Base-by-base conservation (phyloP, 2,113 vertebrate genomes). In the Eptatretus burgeri region DNA sequence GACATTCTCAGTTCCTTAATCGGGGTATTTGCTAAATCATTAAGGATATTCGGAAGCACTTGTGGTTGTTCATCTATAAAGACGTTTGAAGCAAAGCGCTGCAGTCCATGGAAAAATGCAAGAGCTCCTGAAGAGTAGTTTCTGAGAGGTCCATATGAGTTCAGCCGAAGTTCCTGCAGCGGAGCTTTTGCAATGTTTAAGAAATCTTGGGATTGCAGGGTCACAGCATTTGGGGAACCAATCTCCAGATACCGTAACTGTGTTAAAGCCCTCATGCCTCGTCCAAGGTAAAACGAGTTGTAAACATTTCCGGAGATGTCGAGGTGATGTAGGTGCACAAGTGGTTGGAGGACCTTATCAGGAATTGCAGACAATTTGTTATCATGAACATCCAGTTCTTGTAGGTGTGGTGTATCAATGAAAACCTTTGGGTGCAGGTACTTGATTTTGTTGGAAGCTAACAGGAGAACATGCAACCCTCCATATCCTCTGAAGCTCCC, bases 271-370 rank as follows among this genome's bases (percentile, higher is more conserved):
- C 27, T 41, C 27, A 41, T 41, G 27, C 27, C 27, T 20, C 12
- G 56, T n/a, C 56, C 56, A 20, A 60, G 56, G 56, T n/a, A n/a
- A 60, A 60, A 60, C 10, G 56, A 60, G 56, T n/a, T 60, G 56
- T 60, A 60, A 20, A 11, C 20, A 20, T 60, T 60, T 20, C n/a
- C 13, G 56, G 56, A 60, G 56, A 60, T 60, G 56, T 60, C 20
- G 12, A 60, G 56, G 56, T n/a, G n/a, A n/a, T 10, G 56, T 2
- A 60, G 56, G 56, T 60, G n/a, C n/a, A 20, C n/a, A 13, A 60
- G 56, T 11, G n/a, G n/a, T 41, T 41, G 3, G 27, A 41, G 27
- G 27, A 7, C 27, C 27, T 41, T 41, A 41, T 41, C 27, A 41
- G 27, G 27, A 41, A 41, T 41, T 41, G 27, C 27, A 41, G 27